phyloP scores from a whole-genome alignment of 2,888 invertebrate genomes.

The Noctua pronuba region DNA sequence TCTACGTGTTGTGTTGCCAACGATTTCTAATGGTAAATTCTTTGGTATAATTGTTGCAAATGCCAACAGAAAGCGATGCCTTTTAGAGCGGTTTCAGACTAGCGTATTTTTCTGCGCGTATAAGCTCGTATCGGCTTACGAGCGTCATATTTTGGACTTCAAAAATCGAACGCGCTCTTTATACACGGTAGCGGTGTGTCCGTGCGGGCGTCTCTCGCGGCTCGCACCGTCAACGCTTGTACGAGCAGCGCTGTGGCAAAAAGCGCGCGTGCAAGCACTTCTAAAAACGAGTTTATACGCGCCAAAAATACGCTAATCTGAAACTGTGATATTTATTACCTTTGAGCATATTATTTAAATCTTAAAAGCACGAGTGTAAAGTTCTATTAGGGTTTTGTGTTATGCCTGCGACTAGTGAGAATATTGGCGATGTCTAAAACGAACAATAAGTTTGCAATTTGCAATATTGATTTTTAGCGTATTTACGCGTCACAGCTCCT shows the following conservation, averaged over 20 bases:
- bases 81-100: not conserved
- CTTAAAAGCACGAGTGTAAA: not conserved
- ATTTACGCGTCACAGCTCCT: not conserved
- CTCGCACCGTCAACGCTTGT: not conserved
- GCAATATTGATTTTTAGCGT: not conserved
- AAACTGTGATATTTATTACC: not conserved
- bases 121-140: no score
- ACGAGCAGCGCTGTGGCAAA: no score
- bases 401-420: not conserved
- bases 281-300: no score
- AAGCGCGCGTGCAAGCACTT: no score
- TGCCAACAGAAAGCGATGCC: not conserved
- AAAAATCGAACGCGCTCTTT: not conserved
- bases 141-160: not conserved
- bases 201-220: not conserved
- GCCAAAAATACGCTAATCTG: not conserved
- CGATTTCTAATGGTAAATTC: not conserved
- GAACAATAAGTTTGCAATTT: not conserved
- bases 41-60: conserved; percentile 17
- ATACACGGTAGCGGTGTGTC: not conserved
- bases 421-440: not conserved
- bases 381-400: not conserved
- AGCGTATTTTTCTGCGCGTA: no score
- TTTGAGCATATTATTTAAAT: not conserved
- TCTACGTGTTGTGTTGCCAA: not conserved